Evolutionary conservation across 2,113 vertebrate species (phyloP).

Genomic region (Rafetus swinhoei): DNA sequence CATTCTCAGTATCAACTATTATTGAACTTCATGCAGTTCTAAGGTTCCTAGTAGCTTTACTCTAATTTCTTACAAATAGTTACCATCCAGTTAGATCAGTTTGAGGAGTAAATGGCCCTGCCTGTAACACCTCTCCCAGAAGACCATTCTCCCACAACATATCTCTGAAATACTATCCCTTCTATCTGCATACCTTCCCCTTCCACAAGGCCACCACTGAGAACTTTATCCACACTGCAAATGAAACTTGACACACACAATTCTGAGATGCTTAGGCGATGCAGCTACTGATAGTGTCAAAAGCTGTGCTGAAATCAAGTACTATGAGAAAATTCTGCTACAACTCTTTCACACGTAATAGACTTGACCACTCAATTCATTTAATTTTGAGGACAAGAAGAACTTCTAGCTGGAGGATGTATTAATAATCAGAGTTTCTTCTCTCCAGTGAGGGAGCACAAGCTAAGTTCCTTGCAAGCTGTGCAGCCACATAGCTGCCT

Average conservation of each 20-base stretch:
- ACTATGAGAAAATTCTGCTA: not conserved
- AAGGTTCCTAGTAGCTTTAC: not conserved
- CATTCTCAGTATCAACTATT: not conserved
- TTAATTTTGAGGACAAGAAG: not conserved
- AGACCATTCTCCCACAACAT: not conserved
- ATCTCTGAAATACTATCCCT: not conserved
- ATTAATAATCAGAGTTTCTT: not conserved
- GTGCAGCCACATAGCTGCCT: no score
- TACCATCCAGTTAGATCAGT: not conserved
- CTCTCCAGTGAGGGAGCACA: not conserved
- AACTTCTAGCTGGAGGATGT: not conserved
- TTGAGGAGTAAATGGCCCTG: not conserved
- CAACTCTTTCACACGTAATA: not conserved
- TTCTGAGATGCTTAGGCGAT: not conserved
- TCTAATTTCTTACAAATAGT: not conserved
- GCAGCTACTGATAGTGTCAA: not conserved
- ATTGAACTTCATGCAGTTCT: not conserved
- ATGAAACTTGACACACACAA: not conserved
- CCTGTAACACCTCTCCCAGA: not conserved
- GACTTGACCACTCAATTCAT: not conserved
- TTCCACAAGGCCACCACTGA: not conserved
- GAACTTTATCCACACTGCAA: not conserved
- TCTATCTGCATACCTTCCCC: fast-evolving
- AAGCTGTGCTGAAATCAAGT: not conserved
- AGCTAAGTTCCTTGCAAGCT: no score